phyloP scores from a whole-genome alignment of 2,888 invertebrate genomes.

The Apoda limacodes region DNA sequence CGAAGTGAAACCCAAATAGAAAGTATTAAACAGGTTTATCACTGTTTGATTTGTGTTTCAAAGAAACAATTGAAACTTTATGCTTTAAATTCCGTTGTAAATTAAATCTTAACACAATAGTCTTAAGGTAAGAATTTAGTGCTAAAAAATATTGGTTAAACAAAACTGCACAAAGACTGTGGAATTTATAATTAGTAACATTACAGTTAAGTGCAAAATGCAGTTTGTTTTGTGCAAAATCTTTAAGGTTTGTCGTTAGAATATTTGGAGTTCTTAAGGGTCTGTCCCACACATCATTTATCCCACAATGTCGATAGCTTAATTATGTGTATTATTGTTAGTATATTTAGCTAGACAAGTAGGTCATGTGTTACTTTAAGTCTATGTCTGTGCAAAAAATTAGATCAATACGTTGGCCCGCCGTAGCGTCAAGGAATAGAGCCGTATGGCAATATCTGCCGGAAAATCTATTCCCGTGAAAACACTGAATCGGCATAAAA shows the following conservation, averaged over 20 bases:
- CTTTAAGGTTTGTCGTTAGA: constrained; percentile 1
- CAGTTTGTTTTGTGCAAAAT: constrained; percentile 6
- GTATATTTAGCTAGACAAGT: too few relatives aligned
- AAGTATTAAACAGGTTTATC: constrained; percentile 50
- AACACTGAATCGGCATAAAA: too few relatives aligned
- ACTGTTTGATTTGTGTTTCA: constrained; percentile 43
- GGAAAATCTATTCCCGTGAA: too few relatives aligned
- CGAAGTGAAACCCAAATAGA: constrained; percentile 51
- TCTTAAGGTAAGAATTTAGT: neutral
- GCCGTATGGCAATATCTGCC: too few relatives aligned
- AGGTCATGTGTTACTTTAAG: too few relatives aligned
- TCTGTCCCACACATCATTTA: too few relatives aligned
- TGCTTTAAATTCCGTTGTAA: constrained; percentile 11
- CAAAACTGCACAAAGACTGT: constrained; percentile 10
- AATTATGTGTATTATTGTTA: too few relatives aligned
- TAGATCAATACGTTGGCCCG: too few relatives aligned
- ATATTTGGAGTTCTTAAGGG: too few relatives aligned
- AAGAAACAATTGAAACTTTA: constrained; percentile 10
- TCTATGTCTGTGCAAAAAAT: too few relatives aligned
- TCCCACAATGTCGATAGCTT: too few relatives aligned
- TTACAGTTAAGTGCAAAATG: constrained; percentile 24
- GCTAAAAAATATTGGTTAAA: constrained; percentile 4
- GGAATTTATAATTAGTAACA: constrained; percentile 23
- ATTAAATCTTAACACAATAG: constrained; percentile 4
- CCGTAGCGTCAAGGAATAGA: too few relatives aligned